Conservation (phyloP, 2,113 vertebrate species). For the Ciconia maguari region DNA sequence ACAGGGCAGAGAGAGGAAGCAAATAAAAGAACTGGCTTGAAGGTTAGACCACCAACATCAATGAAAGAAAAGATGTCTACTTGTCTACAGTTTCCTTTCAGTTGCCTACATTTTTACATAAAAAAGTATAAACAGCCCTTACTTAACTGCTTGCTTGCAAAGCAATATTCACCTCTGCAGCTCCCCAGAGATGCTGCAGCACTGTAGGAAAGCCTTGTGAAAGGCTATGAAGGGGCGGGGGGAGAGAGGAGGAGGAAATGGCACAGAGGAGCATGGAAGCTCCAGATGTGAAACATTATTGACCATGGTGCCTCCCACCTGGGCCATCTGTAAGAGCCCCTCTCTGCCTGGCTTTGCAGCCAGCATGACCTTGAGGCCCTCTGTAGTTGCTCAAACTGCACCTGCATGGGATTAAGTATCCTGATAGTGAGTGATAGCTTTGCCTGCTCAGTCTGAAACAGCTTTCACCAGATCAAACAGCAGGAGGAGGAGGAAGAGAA, state of each 20-base stretch:
- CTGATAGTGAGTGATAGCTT: slow-evolving; percentile 63
- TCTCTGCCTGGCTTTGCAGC: not conserved
- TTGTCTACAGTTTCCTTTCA: slow-evolving; percentile 52
- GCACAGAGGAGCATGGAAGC: not conserved
- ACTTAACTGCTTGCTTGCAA: slow-evolving; percentile 32
- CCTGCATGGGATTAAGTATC: slow-evolving; percentile 72
- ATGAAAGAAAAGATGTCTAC: slow-evolving; percentile 44
- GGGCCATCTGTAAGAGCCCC: slow-evolving; percentile 26
- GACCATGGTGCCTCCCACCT: not conserved
- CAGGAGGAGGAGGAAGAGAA: not conserved
- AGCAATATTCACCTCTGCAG: not conserved
- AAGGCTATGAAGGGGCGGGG: accelerated
- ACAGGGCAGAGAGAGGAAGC: slow-evolving; percentile 42
- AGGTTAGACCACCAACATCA: slow-evolving; percentile 60
- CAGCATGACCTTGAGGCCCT: slow-evolving; percentile 53
- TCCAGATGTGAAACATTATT: slow-evolving; percentile 1
- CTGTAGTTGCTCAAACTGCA: slow-evolving; percentile 61
- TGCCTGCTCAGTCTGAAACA: slow-evolving; percentile 43
- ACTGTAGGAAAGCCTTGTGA: not conserved
- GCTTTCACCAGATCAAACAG: slow-evolving; percentile 65
- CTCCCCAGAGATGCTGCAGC: not conserved
- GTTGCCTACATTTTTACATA: slow-evolving; percentile 30
- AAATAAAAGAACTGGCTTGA: slow-evolving; percentile 50
- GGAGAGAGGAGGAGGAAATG: not conserved
- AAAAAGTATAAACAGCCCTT: slow-evolving; percentile 18